Evolutionary conservation across 2,797 vertebrate species (phyloP).

Genomic region (Acanthis flammea): DNA sequence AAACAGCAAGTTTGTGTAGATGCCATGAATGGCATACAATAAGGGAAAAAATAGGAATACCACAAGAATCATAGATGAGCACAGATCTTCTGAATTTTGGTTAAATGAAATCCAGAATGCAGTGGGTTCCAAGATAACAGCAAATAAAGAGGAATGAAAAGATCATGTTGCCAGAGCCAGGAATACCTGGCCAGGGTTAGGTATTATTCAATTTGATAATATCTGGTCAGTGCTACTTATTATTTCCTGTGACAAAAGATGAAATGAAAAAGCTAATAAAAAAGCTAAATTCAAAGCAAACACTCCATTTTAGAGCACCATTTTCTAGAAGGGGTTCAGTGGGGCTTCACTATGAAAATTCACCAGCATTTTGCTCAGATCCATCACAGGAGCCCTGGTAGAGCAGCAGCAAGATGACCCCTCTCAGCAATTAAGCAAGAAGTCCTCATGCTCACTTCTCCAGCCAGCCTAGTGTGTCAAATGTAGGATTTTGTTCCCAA

Average conservation of each 20-base stretch:
- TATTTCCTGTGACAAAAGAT: background rate
- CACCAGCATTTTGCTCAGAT: background rate
- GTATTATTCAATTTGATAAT: background rate
- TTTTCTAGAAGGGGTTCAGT: background rate
- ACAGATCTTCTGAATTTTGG: background rate
- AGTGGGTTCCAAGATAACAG: background rate
- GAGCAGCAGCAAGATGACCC: background rate
- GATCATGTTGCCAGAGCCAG: background rate
- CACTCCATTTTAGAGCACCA: accelerated
- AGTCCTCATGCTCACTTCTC: background rate
- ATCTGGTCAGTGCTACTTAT: background rate
- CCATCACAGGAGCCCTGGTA: background rate
- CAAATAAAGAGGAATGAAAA: background rate
- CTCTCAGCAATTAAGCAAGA: background rate
- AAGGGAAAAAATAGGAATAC: background rate
- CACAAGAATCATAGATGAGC: background rate
- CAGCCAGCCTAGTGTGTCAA: background rate
- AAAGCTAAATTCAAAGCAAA: background rate
- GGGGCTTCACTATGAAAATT: background rate
- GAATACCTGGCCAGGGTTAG: background rate
- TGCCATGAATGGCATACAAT: background rate
- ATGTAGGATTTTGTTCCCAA: background rate
- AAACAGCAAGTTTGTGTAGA: slow-evolving; percentile 3
- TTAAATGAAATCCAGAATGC: background rate
- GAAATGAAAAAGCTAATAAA: background rate